Evolutionary conservation across 2,797 vertebrate species (phyloP).

Genomic region (Novumbra hubbsi): DNA sequence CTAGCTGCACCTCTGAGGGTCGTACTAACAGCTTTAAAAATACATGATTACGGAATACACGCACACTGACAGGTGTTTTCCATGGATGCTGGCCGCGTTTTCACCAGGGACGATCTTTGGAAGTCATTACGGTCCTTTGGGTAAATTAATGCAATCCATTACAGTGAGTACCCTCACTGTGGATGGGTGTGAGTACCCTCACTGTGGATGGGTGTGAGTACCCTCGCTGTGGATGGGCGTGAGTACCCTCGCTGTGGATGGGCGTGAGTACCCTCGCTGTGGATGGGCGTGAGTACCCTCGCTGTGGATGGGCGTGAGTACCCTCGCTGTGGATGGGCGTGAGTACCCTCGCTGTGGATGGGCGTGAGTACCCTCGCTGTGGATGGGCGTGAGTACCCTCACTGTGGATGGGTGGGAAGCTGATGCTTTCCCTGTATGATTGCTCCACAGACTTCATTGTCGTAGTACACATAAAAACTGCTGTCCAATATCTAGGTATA

Average conservation of each 20-base stretch:
- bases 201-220: conserved; percentile 22
- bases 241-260: conserved; percentile 18
- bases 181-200: neutral
- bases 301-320: no score
- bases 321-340: conserved; percentile 20
- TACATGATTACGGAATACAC: neutral
- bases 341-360: no score
- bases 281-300: neutral
- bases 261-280: conserved; percentile 32
- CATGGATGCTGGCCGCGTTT: neutral
- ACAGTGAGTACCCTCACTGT: conserved; percentile 30
- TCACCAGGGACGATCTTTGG: neutral
- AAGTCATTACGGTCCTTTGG: conserved; percentile 16
- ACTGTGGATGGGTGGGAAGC: conserved; percentile 21
- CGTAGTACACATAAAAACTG: conserved; percentile 22
- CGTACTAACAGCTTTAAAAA: neutral
- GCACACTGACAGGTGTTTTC: conserved; percentile 13
- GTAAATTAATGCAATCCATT: no score
- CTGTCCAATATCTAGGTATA: no score
- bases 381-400: neutral
- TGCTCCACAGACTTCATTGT: conserved; percentile 41
- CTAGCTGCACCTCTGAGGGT: conserved; percentile 12
- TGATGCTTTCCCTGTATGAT: conserved; percentile 34
- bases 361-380: conserved; percentile 30
- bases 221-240: conserved; percentile 24